These are phyloP conservation scores for Theocolax elegans DNA, from an alignment of 1,140 invertebrate genomes.

Conservation along the genomic window DNA sequence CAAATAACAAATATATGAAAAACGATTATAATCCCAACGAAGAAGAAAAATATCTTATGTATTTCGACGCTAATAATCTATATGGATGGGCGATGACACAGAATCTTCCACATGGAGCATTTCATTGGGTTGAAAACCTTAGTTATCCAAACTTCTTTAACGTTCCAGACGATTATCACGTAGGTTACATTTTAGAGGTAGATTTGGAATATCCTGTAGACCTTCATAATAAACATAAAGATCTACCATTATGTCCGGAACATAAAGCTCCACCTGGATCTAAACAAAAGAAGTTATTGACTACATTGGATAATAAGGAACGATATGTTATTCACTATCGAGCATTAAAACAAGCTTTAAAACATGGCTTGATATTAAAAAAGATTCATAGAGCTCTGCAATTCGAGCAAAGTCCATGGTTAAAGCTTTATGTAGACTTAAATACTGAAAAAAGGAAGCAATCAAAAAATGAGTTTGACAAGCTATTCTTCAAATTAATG, in stretches of 20 bases:
- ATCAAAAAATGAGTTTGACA: slow-evolving; percentile 1
- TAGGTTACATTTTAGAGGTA: too few relatives aligned
- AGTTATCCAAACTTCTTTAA: too few relatives aligned
- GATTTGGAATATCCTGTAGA: too few relatives aligned
- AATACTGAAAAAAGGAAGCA: not conserved
- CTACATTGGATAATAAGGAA: not conserved
- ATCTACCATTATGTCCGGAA: too few relatives aligned
- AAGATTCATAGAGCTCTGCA: not conserved
- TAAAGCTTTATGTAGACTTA: not conserved
- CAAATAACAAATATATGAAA: not conserved
- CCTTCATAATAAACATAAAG: too few relatives aligned
- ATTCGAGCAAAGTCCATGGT: not conserved
- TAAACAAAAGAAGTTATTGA: not conserved
- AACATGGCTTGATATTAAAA: too few relatives aligned
- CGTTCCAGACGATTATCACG: too few relatives aligned
- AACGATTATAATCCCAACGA: not conserved
- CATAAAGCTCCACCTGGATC: too few relatives aligned
- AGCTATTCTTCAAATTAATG: not conserved
- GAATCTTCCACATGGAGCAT: too few relatives aligned
- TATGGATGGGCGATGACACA: not conserved
- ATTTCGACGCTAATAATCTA: not conserved
- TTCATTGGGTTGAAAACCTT: too few relatives aligned
- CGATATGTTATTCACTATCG: too few relatives aligned
- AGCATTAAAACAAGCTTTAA: too few relatives aligned
- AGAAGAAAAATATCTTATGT: not conserved